Conservation (phyloP, 2,888 invertebrate species). For the Tinea semifulvella region DNA sequence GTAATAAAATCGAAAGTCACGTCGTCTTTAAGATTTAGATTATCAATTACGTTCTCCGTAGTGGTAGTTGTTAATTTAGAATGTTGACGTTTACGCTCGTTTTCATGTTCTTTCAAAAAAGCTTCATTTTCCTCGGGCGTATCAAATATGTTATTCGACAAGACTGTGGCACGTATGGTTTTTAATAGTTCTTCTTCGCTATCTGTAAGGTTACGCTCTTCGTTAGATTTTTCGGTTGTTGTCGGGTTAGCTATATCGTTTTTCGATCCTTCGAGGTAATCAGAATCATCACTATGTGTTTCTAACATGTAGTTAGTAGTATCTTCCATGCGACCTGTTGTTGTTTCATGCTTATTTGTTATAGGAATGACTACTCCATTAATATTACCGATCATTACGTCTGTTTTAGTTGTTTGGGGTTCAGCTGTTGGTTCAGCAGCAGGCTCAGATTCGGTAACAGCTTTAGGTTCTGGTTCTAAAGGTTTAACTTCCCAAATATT, state of each 20-base stretch:
- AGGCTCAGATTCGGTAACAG: slow-evolving; percentile 35
- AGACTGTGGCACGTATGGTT: too few species aligned
- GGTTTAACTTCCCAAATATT: slow-evolving; percentile 26
- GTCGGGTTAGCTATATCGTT: not conserved
- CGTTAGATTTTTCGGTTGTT: too few species aligned
- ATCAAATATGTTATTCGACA: not conserved
- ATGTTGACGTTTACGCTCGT: too few species aligned
- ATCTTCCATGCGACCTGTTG: not conserved
- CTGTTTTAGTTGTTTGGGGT: slow-evolving; percentile 13
- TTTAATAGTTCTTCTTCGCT: too few species aligned
- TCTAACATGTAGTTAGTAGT: not conserved
- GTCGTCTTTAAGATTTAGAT: slow-evolving; percentile 15
- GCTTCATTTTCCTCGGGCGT: slow-evolving; percentile 3
- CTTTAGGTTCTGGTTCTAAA: slow-evolving; percentile 30
- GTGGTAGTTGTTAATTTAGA: not conserved
- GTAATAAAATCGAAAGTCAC: not conserved
- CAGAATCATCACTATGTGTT: slow-evolving; percentile 5
- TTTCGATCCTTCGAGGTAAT: not conserved
- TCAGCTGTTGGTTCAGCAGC: slow-evolving; percentile 38
- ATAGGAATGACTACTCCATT: not conserved
- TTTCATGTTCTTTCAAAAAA: not conserved
- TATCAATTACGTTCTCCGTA: too few species aligned
- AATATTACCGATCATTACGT: not conserved
- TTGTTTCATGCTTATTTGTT: not conserved
- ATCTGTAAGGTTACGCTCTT: too few species aligned